Evolutionary conservation across 2,888 invertebrate species (phyloP).

Genomic region (Xanthia icteritia): DNA sequence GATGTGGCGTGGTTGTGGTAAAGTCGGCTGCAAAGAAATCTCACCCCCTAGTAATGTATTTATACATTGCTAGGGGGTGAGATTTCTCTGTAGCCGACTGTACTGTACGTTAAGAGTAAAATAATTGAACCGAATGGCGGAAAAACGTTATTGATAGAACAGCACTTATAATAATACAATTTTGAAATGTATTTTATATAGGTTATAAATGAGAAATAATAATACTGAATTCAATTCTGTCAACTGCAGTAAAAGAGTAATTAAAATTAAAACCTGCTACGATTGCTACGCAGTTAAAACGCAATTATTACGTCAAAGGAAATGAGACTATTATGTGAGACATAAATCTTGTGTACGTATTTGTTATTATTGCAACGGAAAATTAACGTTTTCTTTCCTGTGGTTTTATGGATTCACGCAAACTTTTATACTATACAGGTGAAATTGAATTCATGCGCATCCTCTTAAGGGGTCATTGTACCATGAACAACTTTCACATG

Average conservation of each 20-base stretch:
- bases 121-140: background rate
- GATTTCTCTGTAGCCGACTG: too few species aligned
- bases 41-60: too few species aligned
- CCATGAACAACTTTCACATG: too few species aligned
- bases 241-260: background rate
- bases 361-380: conserved; percentile 15
- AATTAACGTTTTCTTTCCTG: background rate
- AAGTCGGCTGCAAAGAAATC: too few species aligned
- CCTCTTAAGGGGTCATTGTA: too few species aligned
- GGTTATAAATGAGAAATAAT: background rate
- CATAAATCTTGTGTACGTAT: conserved; percentile 15
- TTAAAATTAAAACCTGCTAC: background rate
- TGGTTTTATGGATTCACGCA: background rate
- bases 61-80: too few species aligned
- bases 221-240: background rate
- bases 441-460: too few species aligned
- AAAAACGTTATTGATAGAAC: background rate
- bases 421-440: too few species aligned
- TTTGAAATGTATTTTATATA: background rate
- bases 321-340: conserved; percentile 33
- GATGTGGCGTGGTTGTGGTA: too few species aligned
- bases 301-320: conserved; percentile 17
- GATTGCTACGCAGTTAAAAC: conserved; percentile 12
- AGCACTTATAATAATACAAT: background rate
- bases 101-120: too few species aligned